A percentile compares a stretch with the other conserved stretches of the same genome.
phyloP scores from a whole-genome alignment of 2,797 vertebrate species.

The Euthynnus affinis region DNA sequence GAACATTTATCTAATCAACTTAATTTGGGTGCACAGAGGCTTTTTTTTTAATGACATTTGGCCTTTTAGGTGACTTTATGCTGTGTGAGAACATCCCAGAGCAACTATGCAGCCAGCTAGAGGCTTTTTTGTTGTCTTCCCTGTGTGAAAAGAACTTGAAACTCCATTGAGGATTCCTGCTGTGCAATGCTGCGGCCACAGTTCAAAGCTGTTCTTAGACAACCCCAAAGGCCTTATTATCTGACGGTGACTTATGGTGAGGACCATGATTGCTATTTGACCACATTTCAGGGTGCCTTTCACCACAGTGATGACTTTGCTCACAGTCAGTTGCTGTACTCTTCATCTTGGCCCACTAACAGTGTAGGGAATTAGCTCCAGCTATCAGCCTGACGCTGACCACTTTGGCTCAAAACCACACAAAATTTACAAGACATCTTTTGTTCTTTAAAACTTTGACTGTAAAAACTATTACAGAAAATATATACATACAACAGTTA shows the following conservation, averaged over 20 bases:
- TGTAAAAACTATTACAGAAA: neutral
- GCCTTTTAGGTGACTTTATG: slow-evolving; percentile 54
- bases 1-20: slow-evolving; percentile 43
- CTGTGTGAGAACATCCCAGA: slow-evolving; percentile 58
- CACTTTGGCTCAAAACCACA: slow-evolving; percentile 9
- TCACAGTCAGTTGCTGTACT: slow-evolving; percentile 29
- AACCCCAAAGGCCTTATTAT: slow-evolving; percentile 39
- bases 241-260: slow-evolving; percentile 54
- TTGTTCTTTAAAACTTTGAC: slow-evolving; percentile 14
- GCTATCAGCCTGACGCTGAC: slow-evolving; percentile 10
- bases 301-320: slow-evolving; percentile 35
- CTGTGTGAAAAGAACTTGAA: slow-evolving; percentile 51
- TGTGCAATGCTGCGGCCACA: slow-evolving; percentile 46
- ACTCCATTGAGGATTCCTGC: slow-evolving; percentile 51
- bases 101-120: slow-evolving; percentile 32
- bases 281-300: slow-evolving; percentile 50
- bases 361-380: slow-evolving; percentile 32
- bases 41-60: slow-evolving; percentile 31
- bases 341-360: slow-evolving; percentile 12
- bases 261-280: slow-evolving; percentile 56
- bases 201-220: slow-evolving; percentile 47
- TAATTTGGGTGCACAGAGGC: slow-evolving; percentile 54
- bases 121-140: slow-evolving; percentile 38
- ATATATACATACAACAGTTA: neutral
- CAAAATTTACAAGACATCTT: neutral